Percentiles rank a stretch among this genome's conserved stretches.
Conservation (phyloP, 1,140 invertebrate genomes). For the Solenopsis fugax region DNA sequence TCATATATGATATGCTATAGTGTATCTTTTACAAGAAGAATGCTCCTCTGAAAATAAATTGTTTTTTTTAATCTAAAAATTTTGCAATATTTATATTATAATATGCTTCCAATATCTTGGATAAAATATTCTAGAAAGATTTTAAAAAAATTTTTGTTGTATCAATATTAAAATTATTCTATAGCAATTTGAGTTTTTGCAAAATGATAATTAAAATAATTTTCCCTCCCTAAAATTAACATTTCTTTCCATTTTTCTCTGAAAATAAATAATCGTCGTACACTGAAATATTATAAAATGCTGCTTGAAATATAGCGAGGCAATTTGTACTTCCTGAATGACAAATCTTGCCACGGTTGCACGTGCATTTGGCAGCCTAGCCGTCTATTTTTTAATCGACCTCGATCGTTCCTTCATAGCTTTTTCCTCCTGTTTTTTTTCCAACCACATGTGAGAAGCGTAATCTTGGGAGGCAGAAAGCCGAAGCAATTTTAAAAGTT, state of each 20-base stretch:
- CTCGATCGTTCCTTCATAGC: slow-evolving; percentile 37
- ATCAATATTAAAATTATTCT: not conserved
- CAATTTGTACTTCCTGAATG: slow-evolving; percentile 47
- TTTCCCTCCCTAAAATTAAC: not conserved
- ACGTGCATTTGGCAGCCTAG: slow-evolving; percentile 65
- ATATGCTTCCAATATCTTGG: not conserved
- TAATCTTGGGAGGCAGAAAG: slow-evolving; percentile 25
- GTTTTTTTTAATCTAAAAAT: not conserved
- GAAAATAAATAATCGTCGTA: slow-evolving; percentile 25
- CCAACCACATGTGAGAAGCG: not conserved
- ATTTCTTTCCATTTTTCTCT: not conserved
- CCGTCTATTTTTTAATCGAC: slow-evolving; percentile 36
- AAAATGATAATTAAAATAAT: not conserved
- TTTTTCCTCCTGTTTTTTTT: not conserved
- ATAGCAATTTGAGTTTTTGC: not conserved
- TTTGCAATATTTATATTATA: not conserved
- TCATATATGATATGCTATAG: not conserved
- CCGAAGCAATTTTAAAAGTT: slow-evolving; percentile 48
- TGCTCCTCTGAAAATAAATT: not conserved
- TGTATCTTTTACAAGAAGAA: too few species aligned
- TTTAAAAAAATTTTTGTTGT: not conserved
- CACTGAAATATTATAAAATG: slow-evolving; percentile 26
- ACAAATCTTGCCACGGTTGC: slow-evolving; percentile 61
- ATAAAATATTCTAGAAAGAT: not conserved
- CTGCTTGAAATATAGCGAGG: not conserved